A percentile compares a stretch with the other conserved stretches of the same genome.
phyloP scores from a whole-genome alignment of 1,140 invertebrate species.

The Vollenhovia emeryi region DNA sequence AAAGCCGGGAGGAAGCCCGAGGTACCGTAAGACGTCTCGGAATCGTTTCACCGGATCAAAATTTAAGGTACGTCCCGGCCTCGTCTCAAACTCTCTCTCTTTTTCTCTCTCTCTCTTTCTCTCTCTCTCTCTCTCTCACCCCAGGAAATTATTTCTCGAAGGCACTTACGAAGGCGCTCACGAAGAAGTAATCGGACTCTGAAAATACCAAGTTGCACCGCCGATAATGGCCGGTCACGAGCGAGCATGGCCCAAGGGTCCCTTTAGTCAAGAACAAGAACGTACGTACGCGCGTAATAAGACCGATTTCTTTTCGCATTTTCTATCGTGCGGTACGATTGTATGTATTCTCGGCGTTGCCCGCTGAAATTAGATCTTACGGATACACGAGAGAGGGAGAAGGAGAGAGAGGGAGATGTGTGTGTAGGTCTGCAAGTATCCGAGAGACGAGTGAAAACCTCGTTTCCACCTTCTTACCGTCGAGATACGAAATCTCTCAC shows the following conservation, averaged over 20 bases:
- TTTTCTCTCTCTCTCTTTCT: no score
- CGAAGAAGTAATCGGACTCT: constrained; percentile 72
- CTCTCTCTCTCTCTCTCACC: no score
- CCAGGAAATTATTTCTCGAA: constrained; percentile 72
- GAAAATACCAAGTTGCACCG: constrained; percentile 70
- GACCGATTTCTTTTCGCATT: constrained; percentile 50
- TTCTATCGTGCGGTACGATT: constrained; percentile 37
- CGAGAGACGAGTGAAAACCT: constrained; percentile 3
- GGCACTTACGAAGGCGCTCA: constrained; percentile 71
- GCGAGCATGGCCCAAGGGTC: constrained; percentile 50
- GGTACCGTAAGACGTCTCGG: constrained; percentile 61
- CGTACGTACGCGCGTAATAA: constrained; percentile 59
- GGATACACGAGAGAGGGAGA: not conserved
- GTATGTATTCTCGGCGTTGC: constrained; percentile 31
- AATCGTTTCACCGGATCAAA: constrained; percentile 72
- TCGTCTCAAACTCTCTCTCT: constrained; percentile 28
- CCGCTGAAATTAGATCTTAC: constrained; percentile 41
- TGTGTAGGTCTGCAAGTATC: constrained; percentile 15
- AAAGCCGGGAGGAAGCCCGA: constrained; percentile 30
- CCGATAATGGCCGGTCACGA: constrained; percentile 70
- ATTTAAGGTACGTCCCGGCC: constrained; percentile 62
- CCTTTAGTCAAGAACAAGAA: constrained; percentile 61
- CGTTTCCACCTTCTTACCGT: not conserved
- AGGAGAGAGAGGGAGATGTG: no score
- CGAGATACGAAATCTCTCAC: not conserved